Evolutionary conservation across 2,797 vertebrate genomes (phyloP).

Genomic region (Oreochromis grahami): DNA sequence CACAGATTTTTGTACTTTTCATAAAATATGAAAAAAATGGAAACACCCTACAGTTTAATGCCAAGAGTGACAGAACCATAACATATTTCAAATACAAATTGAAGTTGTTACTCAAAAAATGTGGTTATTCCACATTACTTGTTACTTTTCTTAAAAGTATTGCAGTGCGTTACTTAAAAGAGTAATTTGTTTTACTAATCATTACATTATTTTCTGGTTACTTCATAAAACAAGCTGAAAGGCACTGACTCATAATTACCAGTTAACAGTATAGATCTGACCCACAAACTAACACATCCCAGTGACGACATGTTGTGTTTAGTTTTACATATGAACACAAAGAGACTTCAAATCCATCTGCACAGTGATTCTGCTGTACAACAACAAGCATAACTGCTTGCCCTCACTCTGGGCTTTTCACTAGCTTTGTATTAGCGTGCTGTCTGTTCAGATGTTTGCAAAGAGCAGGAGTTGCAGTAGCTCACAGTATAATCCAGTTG

Average conservation of each 20-base stretch:
- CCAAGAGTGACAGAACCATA: not conserved
- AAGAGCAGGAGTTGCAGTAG: not conserved
- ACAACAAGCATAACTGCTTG: not conserved
- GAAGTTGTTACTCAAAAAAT: not conserved
- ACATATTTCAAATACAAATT: not conserved
- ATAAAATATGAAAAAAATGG: not conserved
- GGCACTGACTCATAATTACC: not conserved
- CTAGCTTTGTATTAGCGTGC: not conserved
- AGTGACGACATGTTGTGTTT: not conserved
- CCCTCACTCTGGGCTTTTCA: not conserved
- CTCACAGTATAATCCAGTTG: not conserved
- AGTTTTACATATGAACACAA: not conserved
- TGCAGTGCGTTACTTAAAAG: not conserved
- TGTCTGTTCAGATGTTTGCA: rapidly evolving
- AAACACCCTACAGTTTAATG: not conserved
- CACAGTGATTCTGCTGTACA: not conserved
- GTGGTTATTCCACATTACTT: not conserved
- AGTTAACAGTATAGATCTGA: not conserved
- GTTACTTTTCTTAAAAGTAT: not conserved
- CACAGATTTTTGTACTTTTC: not conserved
- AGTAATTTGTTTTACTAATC: not conserved
- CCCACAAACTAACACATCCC: not conserved
- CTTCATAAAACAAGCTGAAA: not conserved
- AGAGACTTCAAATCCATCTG: not conserved
- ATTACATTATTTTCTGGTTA: not conserved